phyloP scores from a whole-genome alignment of 2,888 invertebrate genomes.

The Acanthoscelides obtectus region DNA sequence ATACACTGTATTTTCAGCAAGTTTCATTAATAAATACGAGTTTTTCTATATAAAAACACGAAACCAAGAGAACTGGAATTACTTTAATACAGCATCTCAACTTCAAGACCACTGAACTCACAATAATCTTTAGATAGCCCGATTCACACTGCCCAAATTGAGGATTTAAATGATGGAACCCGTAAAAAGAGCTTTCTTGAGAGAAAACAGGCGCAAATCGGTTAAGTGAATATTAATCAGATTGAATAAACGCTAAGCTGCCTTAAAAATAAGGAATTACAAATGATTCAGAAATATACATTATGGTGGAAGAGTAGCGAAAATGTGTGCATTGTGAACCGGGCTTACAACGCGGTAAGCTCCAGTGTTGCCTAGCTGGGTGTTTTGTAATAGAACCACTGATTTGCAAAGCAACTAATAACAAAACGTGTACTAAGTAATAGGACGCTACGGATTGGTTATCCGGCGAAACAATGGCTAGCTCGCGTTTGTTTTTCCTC shows the following conservation, averaged over 20 bases:
- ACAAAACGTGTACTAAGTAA: too few relatives aligned
- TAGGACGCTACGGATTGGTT: too few relatives aligned
- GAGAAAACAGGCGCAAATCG: not conserved
- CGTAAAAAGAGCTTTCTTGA: not conserved
- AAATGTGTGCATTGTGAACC: not conserved
- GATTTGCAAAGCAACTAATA: too few relatives aligned
- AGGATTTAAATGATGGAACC: not conserved
- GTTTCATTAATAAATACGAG: constrained; percentile 16
- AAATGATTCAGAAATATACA: not conserved
- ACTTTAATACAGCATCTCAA: constrained; percentile 27
- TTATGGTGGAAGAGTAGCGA: not conserved
- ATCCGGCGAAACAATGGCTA: too few relatives aligned
- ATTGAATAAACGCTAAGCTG: not conserved
- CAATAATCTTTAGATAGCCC: constrained; percentile 26
- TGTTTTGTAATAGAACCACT: too few relatives aligned
- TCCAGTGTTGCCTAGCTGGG: not conserved
- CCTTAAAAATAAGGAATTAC: not conserved
- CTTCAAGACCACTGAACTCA: constrained; percentile 27
- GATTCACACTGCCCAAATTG: constrained; percentile 18
- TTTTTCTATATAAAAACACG: constrained; percentile 17
- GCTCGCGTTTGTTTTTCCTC: too few relatives aligned
- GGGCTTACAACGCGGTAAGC: not conserved
- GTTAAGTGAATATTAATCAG: not conserved
- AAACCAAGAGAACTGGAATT: constrained; percentile 19
- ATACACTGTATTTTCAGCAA: constrained; percentile 6